phyloP scores from a whole-genome alignment of 37 sponge, comb jelly and placozoan genomes.

The Mnemiopsis leidyi region DNA sequence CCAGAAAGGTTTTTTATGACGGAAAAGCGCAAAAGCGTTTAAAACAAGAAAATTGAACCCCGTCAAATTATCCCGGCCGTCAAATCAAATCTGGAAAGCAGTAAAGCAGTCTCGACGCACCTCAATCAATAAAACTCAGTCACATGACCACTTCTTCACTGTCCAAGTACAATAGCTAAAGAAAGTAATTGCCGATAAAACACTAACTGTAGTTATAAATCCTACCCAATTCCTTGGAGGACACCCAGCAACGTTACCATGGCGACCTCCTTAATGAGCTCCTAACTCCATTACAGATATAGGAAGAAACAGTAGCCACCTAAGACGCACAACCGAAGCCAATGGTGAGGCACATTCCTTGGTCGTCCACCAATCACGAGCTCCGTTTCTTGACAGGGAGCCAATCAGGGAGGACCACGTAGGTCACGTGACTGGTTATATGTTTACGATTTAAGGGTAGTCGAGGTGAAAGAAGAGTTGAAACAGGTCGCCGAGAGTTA shows the following conservation, averaged over 20 bases:
- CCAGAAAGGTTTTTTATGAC: too few relatives aligned
- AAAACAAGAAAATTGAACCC: too few relatives aligned
- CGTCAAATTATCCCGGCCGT: too few relatives aligned
- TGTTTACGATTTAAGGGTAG: not conserved
- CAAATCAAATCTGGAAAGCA: too few relatives aligned
- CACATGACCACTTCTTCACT: too few relatives aligned
- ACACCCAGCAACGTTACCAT: not conserved
- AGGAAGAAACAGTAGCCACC: not conserved
- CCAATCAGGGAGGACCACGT: not conserved
- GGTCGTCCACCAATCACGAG: not conserved
- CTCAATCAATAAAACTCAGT: not conserved
- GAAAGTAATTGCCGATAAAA: not conserved
- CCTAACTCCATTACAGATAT: not conserved
- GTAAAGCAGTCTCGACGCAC: too few relatives aligned
- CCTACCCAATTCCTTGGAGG: not conserved
- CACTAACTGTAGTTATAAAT: not conserved
- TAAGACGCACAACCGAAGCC: not conserved
- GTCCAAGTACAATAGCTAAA: not conserved
- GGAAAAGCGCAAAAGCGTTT: too few relatives aligned
- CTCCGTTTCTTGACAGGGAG: not conserved
- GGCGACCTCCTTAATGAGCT: not conserved
- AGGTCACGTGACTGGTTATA: not conserved
- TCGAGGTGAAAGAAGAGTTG: not conserved
- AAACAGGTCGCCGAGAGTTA: too few relatives aligned
- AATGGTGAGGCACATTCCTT: not conserved